Conservation (phyloP, 2,113 vertebrate species). For the Chloropsis cyanopogon region DNA sequence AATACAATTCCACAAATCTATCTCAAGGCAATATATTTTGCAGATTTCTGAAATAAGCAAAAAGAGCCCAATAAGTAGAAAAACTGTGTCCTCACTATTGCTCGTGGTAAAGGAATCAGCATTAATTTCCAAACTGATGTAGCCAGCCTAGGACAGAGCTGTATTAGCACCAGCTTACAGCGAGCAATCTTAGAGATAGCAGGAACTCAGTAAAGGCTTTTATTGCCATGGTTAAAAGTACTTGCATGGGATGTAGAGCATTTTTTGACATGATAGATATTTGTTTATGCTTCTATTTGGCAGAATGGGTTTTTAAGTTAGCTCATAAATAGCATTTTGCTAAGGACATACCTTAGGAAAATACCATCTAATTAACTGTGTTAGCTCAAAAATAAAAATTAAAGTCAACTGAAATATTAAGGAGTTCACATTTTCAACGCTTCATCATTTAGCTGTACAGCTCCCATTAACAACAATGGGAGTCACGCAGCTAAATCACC, state of each 20-base stretch:
- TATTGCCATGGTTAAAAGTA: neutral
- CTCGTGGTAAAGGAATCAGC: neutral
- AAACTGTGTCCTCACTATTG: neutral
- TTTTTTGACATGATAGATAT: neutral
- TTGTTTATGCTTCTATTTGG: slow-evolving; percentile 26
- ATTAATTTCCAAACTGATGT: neutral
- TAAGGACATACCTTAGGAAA: slow-evolving; percentile 47
- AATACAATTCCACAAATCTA: neutral
- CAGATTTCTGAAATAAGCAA: neutral
- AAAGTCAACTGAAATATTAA: slow-evolving; percentile 69
- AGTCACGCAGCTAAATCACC: slow-evolving; percentile 61
- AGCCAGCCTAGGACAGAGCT: neutral
- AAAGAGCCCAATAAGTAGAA: neutral
- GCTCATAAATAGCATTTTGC: neutral
- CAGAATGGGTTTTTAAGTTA: slow-evolving; percentile 5
- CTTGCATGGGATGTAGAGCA: neutral
- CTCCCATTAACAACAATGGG: slow-evolving; percentile 70
- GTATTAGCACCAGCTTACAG: neutral
- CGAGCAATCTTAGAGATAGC: neutral
- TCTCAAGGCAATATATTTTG: neutral
- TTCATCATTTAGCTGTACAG: slow-evolving; percentile 56
- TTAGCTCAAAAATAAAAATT: slow-evolving; percentile 75
- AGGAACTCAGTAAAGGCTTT: neutral
- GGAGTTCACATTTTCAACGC: slow-evolving; percentile 61
- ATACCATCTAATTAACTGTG: slow-evolving; percentile 67